Base-by-base conservation (phyloP, 2,113 vertebrate species). In the Origma solitaria region DNA sequence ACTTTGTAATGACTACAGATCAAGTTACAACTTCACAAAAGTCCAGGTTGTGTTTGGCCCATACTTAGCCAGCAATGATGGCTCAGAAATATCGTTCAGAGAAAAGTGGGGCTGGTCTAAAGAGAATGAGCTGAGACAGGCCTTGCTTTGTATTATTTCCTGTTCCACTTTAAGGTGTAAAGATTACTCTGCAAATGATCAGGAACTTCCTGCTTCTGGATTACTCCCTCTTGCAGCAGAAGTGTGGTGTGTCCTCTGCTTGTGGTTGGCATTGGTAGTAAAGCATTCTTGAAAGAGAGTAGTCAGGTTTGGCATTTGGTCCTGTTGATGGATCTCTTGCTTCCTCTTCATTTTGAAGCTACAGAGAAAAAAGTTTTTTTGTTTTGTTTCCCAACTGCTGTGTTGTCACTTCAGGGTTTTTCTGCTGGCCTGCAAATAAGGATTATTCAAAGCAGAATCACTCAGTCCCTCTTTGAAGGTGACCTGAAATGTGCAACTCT, bases 11-110 rank as follows among this genome's bases (percentile, higher is more conserved):
- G 54, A 1, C 80, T 49, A n/a, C 25, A 68, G 56, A 91, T 56
- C 81, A 89, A 92, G 37, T 56, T 49, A 31, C 30, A 89, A 68
- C 69, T 89, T 82, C 81, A 82, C 44, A 33, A 31, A 92, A 85
- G 82, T n/a, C 82, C 87, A 68, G 65, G 51, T 58, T 92, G 77
- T 2, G 1, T 87, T 71, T 83, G 72, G 64, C 33, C 47, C 18
- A 5, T 42, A 20, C 33, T 61, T 50, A 31, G 42, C 80, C 51
- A 88, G 44, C 24, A 88, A 78, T 51, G 53, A 68, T 20, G 44
- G 30, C 61, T 71, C 33, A 70, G 79, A 90, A 85, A 82, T 56
- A 33, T 13, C 1, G 1, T 42, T 72, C 40, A 77, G 65, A 79
- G 62, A 7, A 40, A n/a, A 80, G 58, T 2, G 7, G 30, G 83